These are phyloP conservation scores for Prostheceraeus crozeri DNA, from an alignment of 2,888 invertebrate species.

Conservation along the genomic window DNA sequence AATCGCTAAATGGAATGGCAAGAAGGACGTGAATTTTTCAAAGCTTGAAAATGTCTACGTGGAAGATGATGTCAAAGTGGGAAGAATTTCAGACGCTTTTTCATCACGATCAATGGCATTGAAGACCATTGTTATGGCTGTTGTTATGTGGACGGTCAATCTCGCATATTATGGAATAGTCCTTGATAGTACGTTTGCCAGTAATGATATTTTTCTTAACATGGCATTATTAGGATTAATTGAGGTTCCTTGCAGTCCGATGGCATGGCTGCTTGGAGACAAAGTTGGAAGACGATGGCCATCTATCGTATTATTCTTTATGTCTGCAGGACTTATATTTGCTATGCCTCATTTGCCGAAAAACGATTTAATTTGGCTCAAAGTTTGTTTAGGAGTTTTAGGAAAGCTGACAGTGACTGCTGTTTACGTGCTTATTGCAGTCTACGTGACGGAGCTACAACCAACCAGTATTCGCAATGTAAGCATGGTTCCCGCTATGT, in stretches of 20 bases:
- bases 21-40: no score
- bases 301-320: conserved; percentile 16
- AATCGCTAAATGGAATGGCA: conserved; percentile 22
- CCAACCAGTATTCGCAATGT: conserved; percentile 31
- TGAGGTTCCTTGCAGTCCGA: conserved; percentile 6
- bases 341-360: no score
- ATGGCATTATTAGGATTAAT: conserved; percentile 23
- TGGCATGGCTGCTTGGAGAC: conserved; percentile 30
- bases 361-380: no score
- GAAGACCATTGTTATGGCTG: background rate
- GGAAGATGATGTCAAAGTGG: conserved; percentile 16
- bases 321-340: no score
- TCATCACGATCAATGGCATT: conserved; percentile 13
- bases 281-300: conserved; percentile 21
- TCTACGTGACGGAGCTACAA: conserved; percentile 33
- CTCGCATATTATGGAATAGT: conserved; percentile 26
- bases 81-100: conserved; percentile 26
- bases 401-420: conserved; percentile 28
- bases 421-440: conserved; percentile 16
- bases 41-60: no score
- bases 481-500: background rate
- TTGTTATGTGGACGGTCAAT: conserved; percentile 16
- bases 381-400: conserved; percentile 17
- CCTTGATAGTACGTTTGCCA: conserved; percentile 7
- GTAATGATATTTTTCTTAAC: conserved; percentile 31